These are phyloP conservation scores for Dromococcyx pavoninus DNA, from an alignment of 2,797 vertebrate species.

Conservation along the genomic window DNA sequence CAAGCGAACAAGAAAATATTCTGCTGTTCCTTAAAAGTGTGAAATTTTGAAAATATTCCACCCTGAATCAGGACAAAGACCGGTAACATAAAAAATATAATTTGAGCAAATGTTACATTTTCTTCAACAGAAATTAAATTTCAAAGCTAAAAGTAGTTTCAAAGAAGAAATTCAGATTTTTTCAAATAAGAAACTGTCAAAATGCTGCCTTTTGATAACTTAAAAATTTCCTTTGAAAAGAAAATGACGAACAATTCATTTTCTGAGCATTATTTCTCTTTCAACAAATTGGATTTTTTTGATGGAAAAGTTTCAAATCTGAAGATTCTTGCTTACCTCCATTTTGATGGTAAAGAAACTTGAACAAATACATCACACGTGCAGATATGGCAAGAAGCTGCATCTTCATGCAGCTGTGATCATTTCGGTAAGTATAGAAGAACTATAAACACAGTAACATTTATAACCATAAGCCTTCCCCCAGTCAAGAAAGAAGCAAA, in stretches of 20 bases:
- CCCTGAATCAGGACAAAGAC: not conserved
- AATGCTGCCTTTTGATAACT: not conserved
- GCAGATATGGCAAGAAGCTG: not conserved
- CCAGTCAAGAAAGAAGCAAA: not conserved
- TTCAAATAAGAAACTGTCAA: not conserved
- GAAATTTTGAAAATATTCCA: not conserved
- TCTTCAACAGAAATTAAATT: not conserved
- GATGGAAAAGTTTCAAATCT: not conserved
- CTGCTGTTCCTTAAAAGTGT: not conserved
- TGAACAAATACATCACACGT: not conserved
- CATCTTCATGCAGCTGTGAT: not conserved
- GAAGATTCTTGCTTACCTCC: not conserved
- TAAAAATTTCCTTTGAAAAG: not conserved
- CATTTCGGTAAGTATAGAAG: not conserved
- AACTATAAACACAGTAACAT: not conserved
- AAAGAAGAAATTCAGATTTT: not conserved
- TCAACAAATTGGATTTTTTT: not conserved
- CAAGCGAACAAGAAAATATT: not conserved
- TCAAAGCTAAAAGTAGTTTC: not conserved
- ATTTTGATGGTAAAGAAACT: not conserved
- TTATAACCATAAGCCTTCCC: not conserved
- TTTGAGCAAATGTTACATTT: not conserved
- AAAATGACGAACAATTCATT: not conserved
- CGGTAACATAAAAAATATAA: not conserved
- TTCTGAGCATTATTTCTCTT: not conserved